phyloP scores from a whole-genome alignment of 2,797 vertebrate genomes.

The Scleropages formosus region DNA sequence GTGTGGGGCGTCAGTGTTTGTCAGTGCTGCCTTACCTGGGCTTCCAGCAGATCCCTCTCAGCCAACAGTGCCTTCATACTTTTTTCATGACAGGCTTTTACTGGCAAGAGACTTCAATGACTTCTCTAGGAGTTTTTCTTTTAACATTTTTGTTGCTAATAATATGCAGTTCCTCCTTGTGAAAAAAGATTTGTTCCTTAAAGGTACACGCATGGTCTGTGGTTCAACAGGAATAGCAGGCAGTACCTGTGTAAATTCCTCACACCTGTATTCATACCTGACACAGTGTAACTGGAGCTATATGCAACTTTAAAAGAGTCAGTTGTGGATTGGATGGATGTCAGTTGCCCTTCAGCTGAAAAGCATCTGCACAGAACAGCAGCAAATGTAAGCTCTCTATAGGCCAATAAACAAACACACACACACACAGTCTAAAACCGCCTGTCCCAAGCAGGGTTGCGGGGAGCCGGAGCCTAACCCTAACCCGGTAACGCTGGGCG shows the following conservation, averaged over 20 bases:
- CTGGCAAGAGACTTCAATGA: not conserved
- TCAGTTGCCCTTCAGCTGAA: slow-evolving; percentile 15
- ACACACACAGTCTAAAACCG: too few relatives aligned
- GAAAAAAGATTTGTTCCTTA: not conserved
- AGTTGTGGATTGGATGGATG: slow-evolving; percentile 51
- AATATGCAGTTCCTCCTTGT: not conserved
- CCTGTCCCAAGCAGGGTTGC: too few relatives aligned
- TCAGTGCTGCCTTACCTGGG: not conserved
- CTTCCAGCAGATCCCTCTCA: not conserved
- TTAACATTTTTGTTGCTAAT: not conserved
- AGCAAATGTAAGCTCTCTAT: slow-evolving; percentile 2
- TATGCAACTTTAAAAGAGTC: slow-evolving; percentile 35
- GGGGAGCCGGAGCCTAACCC: too few relatives aligned
- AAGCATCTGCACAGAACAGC: not conserved
- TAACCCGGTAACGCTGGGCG: too few relatives aligned
- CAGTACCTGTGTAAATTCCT: not conserved
- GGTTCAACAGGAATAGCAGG: not conserved
- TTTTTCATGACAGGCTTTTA: slow-evolving; percentile 21
- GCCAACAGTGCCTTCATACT: slow-evolving; percentile 5
- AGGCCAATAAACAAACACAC: too few relatives aligned
- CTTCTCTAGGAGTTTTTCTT: not conserved
- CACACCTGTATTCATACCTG: not conserved
- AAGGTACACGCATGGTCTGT: not conserved
- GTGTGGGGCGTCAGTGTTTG: not conserved
- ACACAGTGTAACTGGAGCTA: not conserved